phyloP scores from a whole-genome alignment of 2,888 invertebrate genomes.

The Spisula subtruncata region DNA sequence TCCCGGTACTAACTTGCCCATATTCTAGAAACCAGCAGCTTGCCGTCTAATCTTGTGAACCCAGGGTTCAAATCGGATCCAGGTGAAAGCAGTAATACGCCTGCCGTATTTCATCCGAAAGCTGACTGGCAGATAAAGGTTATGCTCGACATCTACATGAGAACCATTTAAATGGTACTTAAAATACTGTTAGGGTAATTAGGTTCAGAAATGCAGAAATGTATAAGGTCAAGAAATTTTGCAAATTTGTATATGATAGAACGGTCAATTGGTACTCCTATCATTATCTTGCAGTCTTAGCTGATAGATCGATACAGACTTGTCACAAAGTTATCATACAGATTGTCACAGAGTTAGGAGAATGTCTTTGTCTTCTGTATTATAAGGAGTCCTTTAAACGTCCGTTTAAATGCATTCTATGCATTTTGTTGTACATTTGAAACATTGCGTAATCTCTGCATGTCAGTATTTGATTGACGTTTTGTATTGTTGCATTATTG shows the following conservation, averaged over 20 bases:
- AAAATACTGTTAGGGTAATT: too few relatives aligned
- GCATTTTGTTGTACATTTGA: background rate
- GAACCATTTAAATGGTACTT: too few relatives aligned
- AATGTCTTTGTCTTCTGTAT: background rate
- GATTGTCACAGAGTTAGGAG: background rate
- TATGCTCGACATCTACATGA: too few relatives aligned
- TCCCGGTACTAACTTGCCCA: too few relatives aligned
- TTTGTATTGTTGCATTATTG: background rate
- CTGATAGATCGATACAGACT: conserved; percentile 19
- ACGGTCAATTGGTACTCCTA: background rate
- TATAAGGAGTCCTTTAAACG: too few relatives aligned
- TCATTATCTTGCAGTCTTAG: background rate
- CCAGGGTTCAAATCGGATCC: too few relatives aligned
- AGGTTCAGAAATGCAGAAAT: too few relatives aligned
- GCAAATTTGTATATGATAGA: background rate
- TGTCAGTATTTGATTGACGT: background rate
- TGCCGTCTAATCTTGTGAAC: too few relatives aligned
- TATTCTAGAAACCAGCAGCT: too few relatives aligned
- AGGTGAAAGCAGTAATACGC: too few relatives aligned
- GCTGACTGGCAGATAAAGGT: too few relatives aligned
- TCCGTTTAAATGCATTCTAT: conserved; percentile 13
- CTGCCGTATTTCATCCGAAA: too few relatives aligned
- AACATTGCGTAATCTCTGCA: background rate
- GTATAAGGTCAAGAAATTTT: background rate
- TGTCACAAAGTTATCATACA: conserved; percentile 17